Percentiles rank a stretch among this genome's conserved stretches.
phyloP scores from a whole-genome alignment of 2,113 vertebrate genomes.

The Forbesichthys papilliferus region DNA sequence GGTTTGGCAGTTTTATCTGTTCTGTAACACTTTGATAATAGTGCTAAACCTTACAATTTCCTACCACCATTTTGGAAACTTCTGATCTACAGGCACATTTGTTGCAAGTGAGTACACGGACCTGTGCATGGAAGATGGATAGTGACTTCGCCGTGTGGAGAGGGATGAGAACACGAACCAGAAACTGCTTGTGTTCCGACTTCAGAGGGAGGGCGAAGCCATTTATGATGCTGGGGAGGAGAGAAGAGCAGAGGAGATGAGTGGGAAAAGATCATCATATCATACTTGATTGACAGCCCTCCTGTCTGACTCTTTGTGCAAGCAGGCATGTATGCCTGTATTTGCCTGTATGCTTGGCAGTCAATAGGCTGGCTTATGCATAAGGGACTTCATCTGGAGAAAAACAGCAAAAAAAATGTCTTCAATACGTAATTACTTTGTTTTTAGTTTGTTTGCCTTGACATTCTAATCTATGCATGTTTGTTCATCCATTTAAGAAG shows the following conservation, averaged over 20 bases:
- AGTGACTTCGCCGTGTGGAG: slow-evolving; percentile 90
- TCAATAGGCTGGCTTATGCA: too few species aligned
- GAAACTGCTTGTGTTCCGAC: slow-evolving; percentile 92
- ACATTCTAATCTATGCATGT: not conserved
- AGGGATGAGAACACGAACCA: slow-evolving; percentile 89
- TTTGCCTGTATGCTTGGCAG: not conserved
- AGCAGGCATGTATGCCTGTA: not conserved
- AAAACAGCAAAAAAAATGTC: too few species aligned
- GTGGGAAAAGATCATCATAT: not conserved
- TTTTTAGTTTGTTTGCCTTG: too few species aligned
- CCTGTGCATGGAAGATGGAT: slow-evolving; percentile 93
- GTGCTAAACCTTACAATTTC: not conserved
- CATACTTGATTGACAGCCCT: not conserved
- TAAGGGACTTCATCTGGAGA: too few species aligned
- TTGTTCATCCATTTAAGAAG: not conserved
- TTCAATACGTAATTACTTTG: too few species aligned
- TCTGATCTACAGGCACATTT: too few species aligned
- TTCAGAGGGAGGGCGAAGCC: slow-evolving; percentile 92
- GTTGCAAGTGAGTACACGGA: slow-evolving; percentile 54
- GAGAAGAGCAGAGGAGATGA: not conserved
- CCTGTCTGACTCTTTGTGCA: not conserved
- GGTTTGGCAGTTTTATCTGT: too few species aligned
- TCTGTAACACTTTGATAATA: not conserved
- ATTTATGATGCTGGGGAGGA: slow-evolving; percentile 85
- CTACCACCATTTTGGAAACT: not conserved